Base-by-base conservation (phyloP, 2,888 invertebrate genomes). In the Eucera pruinosa region DNA sequence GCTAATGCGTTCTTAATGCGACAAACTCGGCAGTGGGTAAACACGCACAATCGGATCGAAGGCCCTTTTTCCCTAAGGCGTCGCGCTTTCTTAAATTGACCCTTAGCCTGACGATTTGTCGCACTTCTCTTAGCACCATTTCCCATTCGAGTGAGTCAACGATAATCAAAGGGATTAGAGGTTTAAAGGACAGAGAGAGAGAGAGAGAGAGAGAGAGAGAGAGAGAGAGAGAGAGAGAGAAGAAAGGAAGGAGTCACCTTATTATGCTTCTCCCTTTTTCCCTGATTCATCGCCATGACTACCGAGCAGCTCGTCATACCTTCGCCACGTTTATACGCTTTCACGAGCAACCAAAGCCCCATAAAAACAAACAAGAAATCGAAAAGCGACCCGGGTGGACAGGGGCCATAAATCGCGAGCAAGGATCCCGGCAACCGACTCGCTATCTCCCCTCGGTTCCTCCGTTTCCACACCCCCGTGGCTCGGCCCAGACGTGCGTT, bases 1-100 rank as follows among this genome's bases (percentile, higher is more conserved):
- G 85, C 87, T 90, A 90, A 90, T 90, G 88, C 88, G 87, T 89
- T 89, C 87, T 89, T 90, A 88, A 91, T 88, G 89, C 87, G 87
- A 87, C 88, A 82, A 88, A 87, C 84, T 84, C 83, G 84, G 9
- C 36, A 62, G 84, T 71, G 83, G 82, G 82, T 84, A 88, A 89
- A 89, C 84, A 86, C 61, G 61, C 30, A 23, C 84, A 86, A 61
- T 62, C 30, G 25, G 48, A 60, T 45, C 47, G 66, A 55, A 76
- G 60, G 57, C 64, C 55, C 50, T 79, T 65, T 79, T 57, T 33
- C 25, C 58, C 20, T 6, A 41, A 20, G 33, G 64, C 18, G 27
- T 18, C 0, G 15, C 2, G 52, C 11, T 48, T 67, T 57, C 58
- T 70, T 25, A 15, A 64, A 72, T 60, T 48, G 71, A 65, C 64